Conservation (phyloP, 2,888 invertebrate species). For the Pseudococcus longispinus region DNA sequence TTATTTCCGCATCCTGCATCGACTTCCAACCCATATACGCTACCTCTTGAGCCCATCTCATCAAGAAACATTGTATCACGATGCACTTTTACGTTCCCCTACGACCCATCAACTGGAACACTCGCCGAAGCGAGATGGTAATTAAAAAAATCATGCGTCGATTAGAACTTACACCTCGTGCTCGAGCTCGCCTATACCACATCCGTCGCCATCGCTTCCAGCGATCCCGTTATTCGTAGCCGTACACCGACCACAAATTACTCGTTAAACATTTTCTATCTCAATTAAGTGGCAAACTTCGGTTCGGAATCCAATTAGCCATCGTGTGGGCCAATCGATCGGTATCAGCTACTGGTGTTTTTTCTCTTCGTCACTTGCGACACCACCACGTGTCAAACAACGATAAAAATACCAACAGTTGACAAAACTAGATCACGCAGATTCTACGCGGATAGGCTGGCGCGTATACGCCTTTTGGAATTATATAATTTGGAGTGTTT, state of each 20-base stretch:
- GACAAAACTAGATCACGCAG: slow-evolving; percentile 43
- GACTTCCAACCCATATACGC: background rate
- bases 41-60: background rate
- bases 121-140: background rate
- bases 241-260: slow-evolving; percentile 30
- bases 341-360: background rate
- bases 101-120: background rate
- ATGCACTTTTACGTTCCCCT: background rate
- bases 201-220: background rate
- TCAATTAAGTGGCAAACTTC: background rate
- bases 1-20: background rate
- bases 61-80: background rate
- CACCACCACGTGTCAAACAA: background rate
- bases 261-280: slow-evolving; percentile 21
- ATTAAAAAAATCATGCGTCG: background rate
- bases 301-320: background rate
- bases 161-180: background rate
- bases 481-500: slow-evolving; percentile 30
- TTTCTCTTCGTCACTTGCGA: background rate
- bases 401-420: background rate
- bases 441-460: background rate
- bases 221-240: slow-evolving; percentile 3
- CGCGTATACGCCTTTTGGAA: background rate
- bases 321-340: background rate
- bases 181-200: background rate